phyloP scores from a whole-genome alignment of 1,140 invertebrate genomes.

The Eurosta solidaginis region DNA sequence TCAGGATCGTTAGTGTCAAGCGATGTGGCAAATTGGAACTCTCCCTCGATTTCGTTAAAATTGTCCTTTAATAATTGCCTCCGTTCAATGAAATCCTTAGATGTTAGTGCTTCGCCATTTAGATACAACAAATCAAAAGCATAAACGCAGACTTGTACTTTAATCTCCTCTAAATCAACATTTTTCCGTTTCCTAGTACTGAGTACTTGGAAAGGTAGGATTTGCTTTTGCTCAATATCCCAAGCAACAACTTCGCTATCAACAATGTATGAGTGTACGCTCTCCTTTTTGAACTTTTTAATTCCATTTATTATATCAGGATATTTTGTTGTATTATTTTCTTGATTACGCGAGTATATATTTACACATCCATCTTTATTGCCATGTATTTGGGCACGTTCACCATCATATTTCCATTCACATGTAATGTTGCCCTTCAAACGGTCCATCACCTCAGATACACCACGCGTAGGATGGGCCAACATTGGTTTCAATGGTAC shows the following conservation, averaged over 20 bases:
- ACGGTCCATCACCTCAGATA: constrained; percentile 85
- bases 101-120: constrained; percentile 87
- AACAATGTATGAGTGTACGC: constrained; percentile 84
- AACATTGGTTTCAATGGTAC: constrained; percentile 98
- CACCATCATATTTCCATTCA: constrained; percentile 99
- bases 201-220: constrained; percentile 96
- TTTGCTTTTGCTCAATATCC: constrained; percentile 87
- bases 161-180: constrained; percentile 86
- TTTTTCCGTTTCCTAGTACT: constrained; percentile 97
- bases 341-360: constrained; percentile 97
- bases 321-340: constrained; percentile 97
- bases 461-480: constrained; percentile 95
- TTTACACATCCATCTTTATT: constrained; percentile 70
- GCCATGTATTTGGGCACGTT: constrained; percentile 93
- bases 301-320: constrained; percentile 90
- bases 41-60: constrained; percentile 77
- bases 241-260: constrained; percentile 98
- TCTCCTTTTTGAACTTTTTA: constrained; percentile 64
- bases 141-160: constrained; percentile 97
- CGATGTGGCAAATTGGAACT: constrained; percentile 88
- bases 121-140: constrained; percentile 97
- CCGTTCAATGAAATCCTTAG: constrained; percentile 76
- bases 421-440: constrained; percentile 97
- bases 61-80: constrained; percentile 75
- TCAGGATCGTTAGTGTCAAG: constrained; percentile 87